These are phyloP conservation scores for Apis florea DNA, from an alignment of 1,140 invertebrate genomes.

Conservation along the genomic window DNA sequence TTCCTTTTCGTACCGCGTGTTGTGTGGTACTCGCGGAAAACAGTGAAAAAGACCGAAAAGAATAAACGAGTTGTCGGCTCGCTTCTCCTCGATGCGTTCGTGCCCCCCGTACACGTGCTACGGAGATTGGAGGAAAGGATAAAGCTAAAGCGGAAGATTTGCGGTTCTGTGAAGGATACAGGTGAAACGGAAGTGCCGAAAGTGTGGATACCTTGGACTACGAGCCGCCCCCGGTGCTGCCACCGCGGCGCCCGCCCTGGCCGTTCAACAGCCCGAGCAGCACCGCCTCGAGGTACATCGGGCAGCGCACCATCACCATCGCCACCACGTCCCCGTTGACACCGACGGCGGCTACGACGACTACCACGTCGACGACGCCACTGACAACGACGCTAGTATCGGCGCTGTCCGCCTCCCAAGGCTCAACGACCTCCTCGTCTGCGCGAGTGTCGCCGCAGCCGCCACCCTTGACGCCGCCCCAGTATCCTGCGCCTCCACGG, in stretches of 20 bases:
- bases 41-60: background rate
- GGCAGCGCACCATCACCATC: constrained; percentile 46
- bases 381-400: constrained; percentile 48
- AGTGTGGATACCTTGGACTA: constrained; percentile 77
- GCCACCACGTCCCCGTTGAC: constrained; percentile 52
- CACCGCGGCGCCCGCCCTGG: constrained; percentile 79
- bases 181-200: constrained; percentile 64
- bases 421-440: constrained; percentile 59
- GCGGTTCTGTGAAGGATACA: constrained; percentile 57
- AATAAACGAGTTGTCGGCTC: background rate
- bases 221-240: constrained; percentile 80
- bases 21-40: background rate
- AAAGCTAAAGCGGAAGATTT: constrained; percentile 41
- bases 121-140: background rate
- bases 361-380: constrained; percentile 49
- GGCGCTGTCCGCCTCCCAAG: constrained; percentile 46
- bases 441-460: constrained; percentile 64
- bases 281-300: constrained; percentile 58
- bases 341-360: constrained; percentile 45
- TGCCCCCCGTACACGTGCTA: constrained; percentile 19
- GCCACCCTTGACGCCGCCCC: constrained; percentile 76
- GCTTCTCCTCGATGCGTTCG: background rate
- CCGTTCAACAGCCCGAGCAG: constrained; percentile 73
- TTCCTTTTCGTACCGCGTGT: background rate
- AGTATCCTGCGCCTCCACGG: constrained; percentile 79